Evolutionary conservation across 92 coral and sea anemone species (phyloP), one percentile per base, ranked within the genome.

Genomic region (Pocillopora grandis): DNA sequence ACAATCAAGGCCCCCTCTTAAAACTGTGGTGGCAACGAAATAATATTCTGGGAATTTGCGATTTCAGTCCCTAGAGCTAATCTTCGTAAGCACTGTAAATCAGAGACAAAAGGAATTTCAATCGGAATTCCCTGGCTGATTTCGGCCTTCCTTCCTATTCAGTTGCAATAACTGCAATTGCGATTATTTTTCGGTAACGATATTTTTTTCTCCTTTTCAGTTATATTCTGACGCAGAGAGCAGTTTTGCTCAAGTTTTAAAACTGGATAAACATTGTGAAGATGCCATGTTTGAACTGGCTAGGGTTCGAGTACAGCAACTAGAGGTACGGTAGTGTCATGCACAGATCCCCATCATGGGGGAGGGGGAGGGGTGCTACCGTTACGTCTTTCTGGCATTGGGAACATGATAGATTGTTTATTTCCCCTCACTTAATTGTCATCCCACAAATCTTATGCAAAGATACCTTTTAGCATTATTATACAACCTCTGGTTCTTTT

Each of bases 221-320:
- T 88, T 94, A 88, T 91, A 90, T 88, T 87, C 97, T 23, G 99
- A 97, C 77, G 98, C 98, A 52, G 99, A 97, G 76, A 88, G 81
- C 48, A 94, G 97, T 61, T 97, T 97, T 85, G 89, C 94, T 49
- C 97, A 97, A 77, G 99, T 97, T n/a, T 81, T 97, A 42, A 94
- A 97, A 69, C 92, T 94, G 83, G 99, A 97, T 88, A 97, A 94
- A 78, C 93, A 97, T 81, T 97, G 99, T 76, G 98, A 97, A 77
- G 99, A 97, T 78, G 99, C 99, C 14, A 92, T 92, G 91, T 97
- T 94, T 92, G 99, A 97, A 76, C 80, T 97, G 82, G 98, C 99
- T 37, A 90, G 98, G 79, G 98, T 94, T 59, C 81, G 99, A 78
- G 97, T 97, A 23, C 98, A 97, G 65, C 99, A 97, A 81, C 75